A percentile compares a stretch with the other conserved stretches of the same genome.
These are phyloP conservation scores for Colletes latitarsis DNA, from an alignment of 1,140 invertebrate species.

Conservation along the genomic window DNA sequence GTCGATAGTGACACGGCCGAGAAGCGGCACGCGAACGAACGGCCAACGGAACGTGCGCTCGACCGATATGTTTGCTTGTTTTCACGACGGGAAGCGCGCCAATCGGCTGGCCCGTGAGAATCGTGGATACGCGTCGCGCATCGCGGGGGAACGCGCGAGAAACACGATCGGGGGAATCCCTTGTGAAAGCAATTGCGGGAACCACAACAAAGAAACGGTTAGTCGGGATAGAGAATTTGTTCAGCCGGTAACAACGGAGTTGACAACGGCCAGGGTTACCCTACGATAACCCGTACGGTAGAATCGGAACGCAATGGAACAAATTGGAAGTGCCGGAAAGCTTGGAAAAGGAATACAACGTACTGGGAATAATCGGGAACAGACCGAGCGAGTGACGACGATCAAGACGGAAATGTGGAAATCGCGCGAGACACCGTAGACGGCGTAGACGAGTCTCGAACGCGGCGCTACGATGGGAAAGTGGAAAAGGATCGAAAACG, in stretches of 20 bases:
- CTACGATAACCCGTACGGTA: constrained; percentile 43
- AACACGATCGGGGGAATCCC: constrained; percentile 10
- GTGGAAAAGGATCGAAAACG: constrained; percentile 18
- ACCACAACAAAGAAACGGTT: background rate
- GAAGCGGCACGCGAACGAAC: background rate
- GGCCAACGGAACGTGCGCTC: background rate
- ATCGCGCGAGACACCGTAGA: background rate
- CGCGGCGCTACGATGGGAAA: background rate
- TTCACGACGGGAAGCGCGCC: constrained; percentile 27
- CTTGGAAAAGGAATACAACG: background rate
- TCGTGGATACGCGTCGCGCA: background rate
- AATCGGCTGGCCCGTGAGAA: constrained; percentile 1
- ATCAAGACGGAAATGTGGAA: background rate
- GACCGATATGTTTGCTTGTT: constrained; percentile 16
- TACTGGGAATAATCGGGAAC: constrained; percentile 2
- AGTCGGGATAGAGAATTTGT: constrained; percentile 1
- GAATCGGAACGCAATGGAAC: constrained; percentile 26
- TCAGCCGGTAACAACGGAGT: constrained; percentile 38
- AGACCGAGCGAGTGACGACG: background rate
- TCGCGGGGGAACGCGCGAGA: background rate
- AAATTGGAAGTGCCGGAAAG: constrained; percentile 17
- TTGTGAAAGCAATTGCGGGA: background rate
- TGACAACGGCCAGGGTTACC: constrained; percentile 31
- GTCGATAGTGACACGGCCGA: constrained; percentile 4
- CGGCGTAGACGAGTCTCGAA: background rate